Percentiles rank a stretch among this genome's conserved stretches.
Evolutionary conservation across 2,113 vertebrate genomes (phyloP).

Genomic region (Lepidothrix coronata): DNA sequence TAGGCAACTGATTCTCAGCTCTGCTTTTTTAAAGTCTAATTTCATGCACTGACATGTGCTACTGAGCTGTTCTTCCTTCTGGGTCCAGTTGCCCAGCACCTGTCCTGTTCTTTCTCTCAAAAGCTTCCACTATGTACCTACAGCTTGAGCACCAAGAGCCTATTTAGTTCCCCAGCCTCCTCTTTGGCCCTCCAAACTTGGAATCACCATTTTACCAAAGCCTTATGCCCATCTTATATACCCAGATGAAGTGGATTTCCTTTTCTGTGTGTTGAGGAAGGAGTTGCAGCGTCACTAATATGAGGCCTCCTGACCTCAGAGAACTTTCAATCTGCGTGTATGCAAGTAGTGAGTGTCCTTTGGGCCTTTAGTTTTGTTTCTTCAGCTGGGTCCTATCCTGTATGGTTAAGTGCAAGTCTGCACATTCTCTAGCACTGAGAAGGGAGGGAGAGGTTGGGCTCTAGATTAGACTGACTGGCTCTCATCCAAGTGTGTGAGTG

Average conservation of each 20-base stretch:
- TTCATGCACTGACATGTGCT: not conserved
- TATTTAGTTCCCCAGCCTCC: not conserved
- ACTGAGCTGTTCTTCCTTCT: not conserved
- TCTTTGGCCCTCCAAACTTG: not conserved
- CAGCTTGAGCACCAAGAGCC: not conserved
- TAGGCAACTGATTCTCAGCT: not conserved
- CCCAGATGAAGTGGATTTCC: not conserved
- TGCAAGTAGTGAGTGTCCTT: not conserved
- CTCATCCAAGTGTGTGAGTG: conserved; percentile 8
- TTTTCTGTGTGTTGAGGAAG: not conserved
- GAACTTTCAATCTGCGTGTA: not conserved
- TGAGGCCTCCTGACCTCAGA: not conserved
- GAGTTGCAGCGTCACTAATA: not conserved
- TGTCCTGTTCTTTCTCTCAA: not conserved
- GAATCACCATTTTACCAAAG: not conserved
- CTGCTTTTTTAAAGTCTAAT: not conserved
- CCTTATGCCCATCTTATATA: not conserved
- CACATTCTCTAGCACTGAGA: conserved; percentile 31
- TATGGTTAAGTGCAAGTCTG: conserved; percentile 24
- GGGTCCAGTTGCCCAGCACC: not conserved
- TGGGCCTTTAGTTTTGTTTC: not conserved
- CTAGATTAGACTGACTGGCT: conserved; percentile 35
- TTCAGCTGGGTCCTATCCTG: not conserved
- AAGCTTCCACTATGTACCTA: not conserved
- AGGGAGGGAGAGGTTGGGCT: conserved; percentile 5